Conservation (phyloP, 2,888 invertebrate species). For the Alcis repandata region DNA sequence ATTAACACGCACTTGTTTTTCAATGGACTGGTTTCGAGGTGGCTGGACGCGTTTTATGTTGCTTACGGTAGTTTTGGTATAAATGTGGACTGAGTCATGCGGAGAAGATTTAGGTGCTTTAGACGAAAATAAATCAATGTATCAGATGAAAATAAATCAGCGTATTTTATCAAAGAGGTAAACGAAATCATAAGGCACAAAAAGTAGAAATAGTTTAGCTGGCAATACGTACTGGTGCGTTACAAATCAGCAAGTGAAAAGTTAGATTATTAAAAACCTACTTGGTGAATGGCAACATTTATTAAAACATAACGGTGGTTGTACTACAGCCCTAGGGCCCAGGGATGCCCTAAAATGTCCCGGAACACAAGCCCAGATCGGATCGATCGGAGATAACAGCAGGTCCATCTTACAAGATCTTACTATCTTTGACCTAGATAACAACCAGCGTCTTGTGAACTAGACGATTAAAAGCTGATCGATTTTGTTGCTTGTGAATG, state of each 20-base stretch:
- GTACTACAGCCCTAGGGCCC: neutral
- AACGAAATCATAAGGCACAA: too few relatives aligned
- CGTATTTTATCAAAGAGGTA: neutral
- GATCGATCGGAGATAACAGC: conserved; percentile 6
- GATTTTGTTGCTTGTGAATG: neutral
- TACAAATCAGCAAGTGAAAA: too few relatives aligned
- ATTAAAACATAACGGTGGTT: neutral
- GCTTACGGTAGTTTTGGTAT: conserved; percentile 6
- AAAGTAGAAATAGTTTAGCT: too few relatives aligned
- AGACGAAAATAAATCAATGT: neutral
- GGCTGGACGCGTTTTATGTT: conserved; percentile 8
- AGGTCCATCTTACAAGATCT: conserved; percentile 20
- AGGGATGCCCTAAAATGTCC: conserved; percentile 6
- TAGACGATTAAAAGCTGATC: neutral
- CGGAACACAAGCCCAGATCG: neutral
- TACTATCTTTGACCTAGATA: conserved; percentile 19
- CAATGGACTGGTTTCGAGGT: conserved; percentile 33
- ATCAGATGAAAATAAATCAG: neutral
- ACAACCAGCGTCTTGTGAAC: neutral
- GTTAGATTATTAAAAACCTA: neutral
- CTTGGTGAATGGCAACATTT: neutral
- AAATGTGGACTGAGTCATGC: neutral
- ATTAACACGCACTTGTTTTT: conserved; percentile 37
- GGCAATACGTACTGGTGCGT: too few relatives aligned
- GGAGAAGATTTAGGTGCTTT: neutral